Conservation (phyloP, 1,140 invertebrate genomes). For the Phymorhynchus buccinoides region DNA sequence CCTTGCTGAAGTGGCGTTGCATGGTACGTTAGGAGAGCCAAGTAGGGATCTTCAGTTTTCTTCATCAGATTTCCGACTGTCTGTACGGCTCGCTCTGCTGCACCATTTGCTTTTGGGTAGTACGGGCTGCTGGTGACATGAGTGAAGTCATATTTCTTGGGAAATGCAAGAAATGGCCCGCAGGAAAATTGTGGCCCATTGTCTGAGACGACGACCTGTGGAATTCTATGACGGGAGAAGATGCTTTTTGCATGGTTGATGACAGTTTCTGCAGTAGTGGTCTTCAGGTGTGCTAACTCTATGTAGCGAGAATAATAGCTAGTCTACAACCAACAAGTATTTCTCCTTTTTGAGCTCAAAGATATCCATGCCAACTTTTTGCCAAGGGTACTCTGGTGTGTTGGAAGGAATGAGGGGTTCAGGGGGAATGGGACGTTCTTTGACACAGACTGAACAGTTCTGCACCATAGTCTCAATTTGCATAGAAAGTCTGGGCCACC, state of each 20-base stretch:
- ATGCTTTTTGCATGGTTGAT: no score
- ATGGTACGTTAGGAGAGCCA: conserved; percentile 43
- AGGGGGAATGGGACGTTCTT: background rate
- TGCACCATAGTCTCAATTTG: no score
- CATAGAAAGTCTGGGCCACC: conserved; percentile 16
- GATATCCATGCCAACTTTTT: conserved; percentile 39
- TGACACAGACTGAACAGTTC: no score
- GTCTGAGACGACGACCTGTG: conserved; percentile 71
- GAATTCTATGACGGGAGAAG: conserved; percentile 67
- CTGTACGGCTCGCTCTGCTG: conserved; percentile 50
- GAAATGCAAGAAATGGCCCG: conserved; percentile 70
- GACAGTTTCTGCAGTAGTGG: no score
- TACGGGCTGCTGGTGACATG: conserved; percentile 52
- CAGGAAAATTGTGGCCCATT: conserved; percentile 72
- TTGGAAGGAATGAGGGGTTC: conserved; percentile 7
- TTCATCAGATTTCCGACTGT: conserved; percentile 47
- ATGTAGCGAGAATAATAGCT: conserved; percentile 56
- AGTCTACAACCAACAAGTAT: conserved; percentile 53
- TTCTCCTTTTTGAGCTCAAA: conserved; percentile 32
- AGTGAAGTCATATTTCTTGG: conserved; percentile 66
- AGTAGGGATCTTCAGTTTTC: conserved; percentile 47
- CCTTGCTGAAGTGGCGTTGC: conserved; percentile 42
- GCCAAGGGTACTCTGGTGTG: conserved; percentile 36
- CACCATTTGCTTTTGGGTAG: conserved; percentile 52
- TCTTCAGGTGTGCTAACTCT: conserved; percentile 22